Percentiles rank a stretch among this genome's conserved stretches.
These are phyloP conservation scores for Drosophila sp. DNA, from an alignment of 1,140 invertebrate genomes.

Conservation along the genomic window DNA sequence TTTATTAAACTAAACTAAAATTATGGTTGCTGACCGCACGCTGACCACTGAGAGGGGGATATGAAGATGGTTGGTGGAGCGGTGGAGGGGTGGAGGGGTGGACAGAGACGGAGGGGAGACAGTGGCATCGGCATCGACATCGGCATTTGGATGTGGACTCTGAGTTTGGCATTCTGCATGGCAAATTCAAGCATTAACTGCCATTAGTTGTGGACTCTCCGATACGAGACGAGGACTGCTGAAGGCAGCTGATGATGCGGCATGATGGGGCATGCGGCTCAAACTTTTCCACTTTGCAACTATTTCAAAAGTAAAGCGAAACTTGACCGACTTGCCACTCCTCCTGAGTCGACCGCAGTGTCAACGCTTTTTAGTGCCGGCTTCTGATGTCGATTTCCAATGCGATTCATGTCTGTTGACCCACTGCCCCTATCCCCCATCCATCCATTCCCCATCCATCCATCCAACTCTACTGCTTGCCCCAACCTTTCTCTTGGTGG, in stretches of 20 bases:
- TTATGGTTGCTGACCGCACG: conserved; percentile 44
- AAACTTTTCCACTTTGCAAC: conserved; percentile 83
- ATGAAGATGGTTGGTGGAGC: neutral
- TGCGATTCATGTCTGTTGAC: conserved; percentile 72
- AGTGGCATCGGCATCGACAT: neutral
- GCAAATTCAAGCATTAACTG: conserved; percentile 65
- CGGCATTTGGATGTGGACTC: conserved; percentile 35
- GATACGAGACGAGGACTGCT: conserved; percentile 6
- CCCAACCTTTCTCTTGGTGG: no score
- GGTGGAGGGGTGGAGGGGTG: neutral
- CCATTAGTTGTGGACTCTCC: conserved; percentile 47
- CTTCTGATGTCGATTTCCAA: conserved; percentile 68
- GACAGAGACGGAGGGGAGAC: neutral
- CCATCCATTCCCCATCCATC: no score
- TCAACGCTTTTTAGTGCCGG: conserved; percentile 57
- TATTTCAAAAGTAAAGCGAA: conserved; percentile 82
- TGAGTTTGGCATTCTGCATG: conserved; percentile 75
- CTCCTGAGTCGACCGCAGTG: conserved; percentile 35
- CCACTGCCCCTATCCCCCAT: conserved; percentile 3
- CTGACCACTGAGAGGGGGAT: conserved; percentile 16
- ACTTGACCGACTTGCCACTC: conserved; percentile 52
- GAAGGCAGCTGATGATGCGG: conserved; percentile 22
- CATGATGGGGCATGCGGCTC: conserved; percentile 48
- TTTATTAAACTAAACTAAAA: conserved; percentile 56
- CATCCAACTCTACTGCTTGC: neutral